phyloP scores from a whole-genome alignment of 2,113 vertebrate genomes.

The cattle (Bos taurus) region ARS-UCD2.0 NC_037342.1:72070501-72071000 shows the following conservation, averaged over 20 bases:
- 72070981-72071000: background rate
- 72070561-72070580: background rate
- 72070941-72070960: background rate
- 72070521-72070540: background rate
- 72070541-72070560: background rate
- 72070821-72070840: background rate
- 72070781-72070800: rapidly evolving
- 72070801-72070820: background rate
- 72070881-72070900: background rate
- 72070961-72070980: background rate
- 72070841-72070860: background rate
- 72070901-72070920: background rate
- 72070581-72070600: background rate
- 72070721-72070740: background rate
- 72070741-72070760: background rate
- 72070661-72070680: background rate
- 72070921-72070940: rapidly evolving
- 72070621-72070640: background rate
- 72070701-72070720: background rate
- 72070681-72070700: background rate
- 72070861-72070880: rapidly evolving
- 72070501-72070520: background rate
- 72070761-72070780: background rate
- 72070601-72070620: background rate
- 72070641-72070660: background rate